Evolutionary conservation across 1,140 invertebrate genomes (phyloP).

Genomic region (Harlomillsia oculata): DNA sequence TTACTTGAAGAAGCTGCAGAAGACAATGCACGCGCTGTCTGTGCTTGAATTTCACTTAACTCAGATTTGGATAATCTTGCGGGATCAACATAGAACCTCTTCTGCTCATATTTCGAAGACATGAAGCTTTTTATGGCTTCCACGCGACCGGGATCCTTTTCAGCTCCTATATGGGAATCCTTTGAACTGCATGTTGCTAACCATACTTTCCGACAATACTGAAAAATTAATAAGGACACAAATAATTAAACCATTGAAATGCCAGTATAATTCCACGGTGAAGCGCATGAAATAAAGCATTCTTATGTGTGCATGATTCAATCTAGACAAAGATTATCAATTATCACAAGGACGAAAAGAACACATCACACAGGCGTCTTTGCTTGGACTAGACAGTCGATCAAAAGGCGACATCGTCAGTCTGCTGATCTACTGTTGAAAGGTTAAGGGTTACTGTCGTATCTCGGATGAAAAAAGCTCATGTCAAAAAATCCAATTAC

Average conservation of each 20-base stretch:
- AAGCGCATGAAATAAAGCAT: too few species aligned
- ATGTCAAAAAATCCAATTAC: too few species aligned
- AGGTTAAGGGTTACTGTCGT: too few species aligned
- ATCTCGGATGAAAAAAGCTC: too few species aligned
- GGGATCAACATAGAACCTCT: constrained; percentile 33
- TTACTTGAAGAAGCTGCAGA: constrained; percentile 12
- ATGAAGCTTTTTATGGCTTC: constrained; percentile 26
- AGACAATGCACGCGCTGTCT: constrained; percentile 17
- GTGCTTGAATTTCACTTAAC: constrained; percentile 25
- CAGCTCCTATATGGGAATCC: constrained; percentile 26
- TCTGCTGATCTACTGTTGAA: too few species aligned
- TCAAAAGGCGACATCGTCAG: too few species aligned
- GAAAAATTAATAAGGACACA: constrained; percentile 33
- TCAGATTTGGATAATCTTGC: constrained; percentile 29
- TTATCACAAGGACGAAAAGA: too few species aligned
- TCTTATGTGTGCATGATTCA: too few species aligned
- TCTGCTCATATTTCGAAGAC: constrained; percentile 35
- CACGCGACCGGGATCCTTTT: constrained; percentile 31
- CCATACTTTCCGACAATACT: constrained; percentile 81
- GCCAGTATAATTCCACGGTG: background rate
- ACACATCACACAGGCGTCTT: too few species aligned
- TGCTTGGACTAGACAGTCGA: too few species aligned
- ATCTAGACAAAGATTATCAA: too few species aligned
- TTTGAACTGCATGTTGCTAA: constrained; percentile 46
- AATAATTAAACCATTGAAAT: background rate